Percentiles rank a stretch among this genome's conserved stretches.
Evolutionary conservation across 2,888 invertebrate species (phyloP).

Genomic region (Himalopsyche kuldschensis): DNA sequence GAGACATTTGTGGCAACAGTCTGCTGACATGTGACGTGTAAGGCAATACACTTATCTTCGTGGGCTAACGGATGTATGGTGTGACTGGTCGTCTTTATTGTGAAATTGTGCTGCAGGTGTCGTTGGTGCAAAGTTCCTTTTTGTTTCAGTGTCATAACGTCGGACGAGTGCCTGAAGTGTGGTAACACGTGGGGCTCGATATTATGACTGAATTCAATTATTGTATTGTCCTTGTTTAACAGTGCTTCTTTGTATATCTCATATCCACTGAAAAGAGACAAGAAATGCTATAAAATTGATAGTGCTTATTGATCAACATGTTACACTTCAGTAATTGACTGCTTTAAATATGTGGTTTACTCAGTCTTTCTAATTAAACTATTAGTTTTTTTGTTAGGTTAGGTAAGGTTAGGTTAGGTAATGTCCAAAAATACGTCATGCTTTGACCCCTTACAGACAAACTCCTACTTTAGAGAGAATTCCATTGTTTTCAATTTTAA

Average conservation of each 20-base stretch:
- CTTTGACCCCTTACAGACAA: too few species aligned
- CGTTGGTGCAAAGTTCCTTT: neutral
- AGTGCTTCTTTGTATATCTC: neutral
- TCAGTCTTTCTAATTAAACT: too few species aligned
- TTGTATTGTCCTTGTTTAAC: neutral
- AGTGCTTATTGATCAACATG: neutral
- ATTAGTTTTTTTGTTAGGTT: too few species aligned
- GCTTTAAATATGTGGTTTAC: too few species aligned
- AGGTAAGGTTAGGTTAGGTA: too few species aligned
- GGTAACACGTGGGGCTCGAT: neutral
- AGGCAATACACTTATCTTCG: conserved; percentile 50
- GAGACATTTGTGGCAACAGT: conserved; percentile 49
- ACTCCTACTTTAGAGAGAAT: too few species aligned
- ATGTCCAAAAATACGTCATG: too few species aligned
- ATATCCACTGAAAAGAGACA: neutral
- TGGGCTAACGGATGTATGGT: neutral
- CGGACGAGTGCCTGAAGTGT: neutral
- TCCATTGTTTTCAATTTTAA: too few species aligned
- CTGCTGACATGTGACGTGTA: conserved; percentile 60
- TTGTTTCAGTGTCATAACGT: neutral
- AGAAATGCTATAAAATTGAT: neutral
- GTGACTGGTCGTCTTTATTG: neutral
- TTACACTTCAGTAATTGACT: too few species aligned
- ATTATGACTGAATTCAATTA: neutral
- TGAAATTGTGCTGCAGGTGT: neutral